A percentile compares a stretch with the other conserved stretches of the same genome.
phyloP scores from a whole-genome alignment of 2,797 vertebrate genomes.

The Trematomus bernacchii region DNA sequence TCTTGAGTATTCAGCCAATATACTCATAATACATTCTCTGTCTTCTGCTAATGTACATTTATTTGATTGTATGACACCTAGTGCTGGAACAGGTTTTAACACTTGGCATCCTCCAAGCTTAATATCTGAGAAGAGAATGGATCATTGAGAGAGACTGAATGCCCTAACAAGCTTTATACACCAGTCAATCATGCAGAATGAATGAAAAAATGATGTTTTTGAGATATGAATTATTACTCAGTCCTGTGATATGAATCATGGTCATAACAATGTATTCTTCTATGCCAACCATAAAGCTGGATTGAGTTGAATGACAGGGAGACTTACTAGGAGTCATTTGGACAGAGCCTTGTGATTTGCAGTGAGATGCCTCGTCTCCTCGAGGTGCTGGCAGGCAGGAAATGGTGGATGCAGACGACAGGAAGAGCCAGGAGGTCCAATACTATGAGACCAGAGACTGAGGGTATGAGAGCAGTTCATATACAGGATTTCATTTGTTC shows the following conservation, averaged over 20 bases:
- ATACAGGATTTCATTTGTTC: conserved; percentile 25
- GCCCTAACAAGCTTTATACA: neutral
- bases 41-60: neutral
- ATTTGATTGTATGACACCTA: neutral
- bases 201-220: neutral
- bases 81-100: neutral
- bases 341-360: conserved; percentile 1
- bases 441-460: neutral
- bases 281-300: neutral
- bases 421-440: neutral
- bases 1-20: neutral
- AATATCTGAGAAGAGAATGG: neutral
- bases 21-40: neutral
- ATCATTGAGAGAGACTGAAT: neutral
- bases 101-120: neutral
- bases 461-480: conserved; percentile 1
- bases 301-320: neutral
- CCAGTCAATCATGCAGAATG: neutral
- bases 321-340: neutral
- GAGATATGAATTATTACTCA: conserved; percentile 1
- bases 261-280: neutral
- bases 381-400: conserved; percentile 3
- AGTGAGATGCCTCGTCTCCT: conserved; percentile 11
- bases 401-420: neutral
- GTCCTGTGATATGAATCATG: neutral